These are phyloP conservation scores for Drymodes brunneopygia DNA, from an alignment of 2,113 vertebrate species.

Conservation along the genomic window DNA sequence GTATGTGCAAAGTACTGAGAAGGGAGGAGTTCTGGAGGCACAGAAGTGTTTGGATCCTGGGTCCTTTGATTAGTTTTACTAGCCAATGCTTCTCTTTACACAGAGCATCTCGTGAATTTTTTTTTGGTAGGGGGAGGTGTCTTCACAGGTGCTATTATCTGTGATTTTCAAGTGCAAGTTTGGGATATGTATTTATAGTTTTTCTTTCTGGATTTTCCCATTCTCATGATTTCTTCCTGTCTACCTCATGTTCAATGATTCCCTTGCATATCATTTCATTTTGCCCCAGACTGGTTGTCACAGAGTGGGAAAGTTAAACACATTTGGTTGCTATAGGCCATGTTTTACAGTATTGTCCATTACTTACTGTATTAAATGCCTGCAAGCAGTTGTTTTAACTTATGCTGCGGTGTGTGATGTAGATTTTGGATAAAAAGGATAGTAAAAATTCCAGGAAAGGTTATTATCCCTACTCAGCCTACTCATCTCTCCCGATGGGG, in stretches of 20 bases:
- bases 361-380: not conserved
- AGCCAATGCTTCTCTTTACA: not conserved
- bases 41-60: not conserved
- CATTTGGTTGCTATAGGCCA: not conserved
- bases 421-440: not conserved
- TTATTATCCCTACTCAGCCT: not conserved
- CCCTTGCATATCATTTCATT: not conserved
- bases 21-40: not conserved
- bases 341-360: not conserved
- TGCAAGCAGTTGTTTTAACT: not conserved
- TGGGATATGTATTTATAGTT: not conserved
- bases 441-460: not conserved
- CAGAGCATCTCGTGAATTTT: not conserved
- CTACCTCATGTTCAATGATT: not conserved
- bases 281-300: not conserved
- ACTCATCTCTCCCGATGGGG: not conserved
- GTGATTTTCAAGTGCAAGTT: not conserved
- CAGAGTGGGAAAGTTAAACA: not conserved
- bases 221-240: not conserved
- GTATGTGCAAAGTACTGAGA: slow-evolving; percentile 56
- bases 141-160: not conserved
- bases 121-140: not conserved
- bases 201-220: not conserved
- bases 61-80: not conserved
- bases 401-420: not conserved